Base-by-base conservation (phyloP, 2,797 vertebrate species). In the Chiroxiphia lanceolata region DNA sequence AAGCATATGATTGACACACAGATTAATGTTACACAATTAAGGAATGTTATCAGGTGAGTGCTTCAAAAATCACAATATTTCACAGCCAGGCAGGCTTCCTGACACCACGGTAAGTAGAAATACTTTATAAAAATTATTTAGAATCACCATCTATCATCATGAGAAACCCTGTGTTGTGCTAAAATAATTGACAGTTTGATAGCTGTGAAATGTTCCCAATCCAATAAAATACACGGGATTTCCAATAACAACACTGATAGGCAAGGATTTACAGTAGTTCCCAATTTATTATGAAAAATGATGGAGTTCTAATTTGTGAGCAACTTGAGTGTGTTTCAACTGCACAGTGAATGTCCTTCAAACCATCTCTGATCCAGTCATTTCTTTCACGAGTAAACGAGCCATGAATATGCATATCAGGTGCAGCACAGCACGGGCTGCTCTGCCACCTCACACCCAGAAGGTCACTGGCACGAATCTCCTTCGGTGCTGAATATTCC, bases 1-100 rank as follows among this genome's bases (percentile, higher is more conserved):
- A 91, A 96, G 82, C 67, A 26, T 87, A 94, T 97, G 97, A 97
- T 95, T 97, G 96, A 96, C 94, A 95, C 83, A 50, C 40, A 96
- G 94, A 97, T 95, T 96, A 97, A 97, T 95, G 93, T 93, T 95
- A 74, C 88, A 81, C 95, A 96, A 95, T 95, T 95, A 96, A 96
- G 93, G 71, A 95, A 57, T 59, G 65, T 94, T 94, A 96, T 91
- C 92, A 95, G 81, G 94, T 93, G 88, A 94, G 85, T 87, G 70
- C 86, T 93, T 95, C 82, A 94, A 85, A 93, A 95, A 96, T 96
- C 91, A 96, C 90, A 96, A 82, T 96, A 96, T 97, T 97, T 97
- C 94, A 96, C 75, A 90, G 94, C 80, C 95, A 94, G 70, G 78
- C 85, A 91, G 92, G 76, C 67, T 97, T 95, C 40, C 72, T 96